phyloP scores from a whole-genome alignment of 2,113 vertebrate genomes.

The Trogon surrucura region DNA sequence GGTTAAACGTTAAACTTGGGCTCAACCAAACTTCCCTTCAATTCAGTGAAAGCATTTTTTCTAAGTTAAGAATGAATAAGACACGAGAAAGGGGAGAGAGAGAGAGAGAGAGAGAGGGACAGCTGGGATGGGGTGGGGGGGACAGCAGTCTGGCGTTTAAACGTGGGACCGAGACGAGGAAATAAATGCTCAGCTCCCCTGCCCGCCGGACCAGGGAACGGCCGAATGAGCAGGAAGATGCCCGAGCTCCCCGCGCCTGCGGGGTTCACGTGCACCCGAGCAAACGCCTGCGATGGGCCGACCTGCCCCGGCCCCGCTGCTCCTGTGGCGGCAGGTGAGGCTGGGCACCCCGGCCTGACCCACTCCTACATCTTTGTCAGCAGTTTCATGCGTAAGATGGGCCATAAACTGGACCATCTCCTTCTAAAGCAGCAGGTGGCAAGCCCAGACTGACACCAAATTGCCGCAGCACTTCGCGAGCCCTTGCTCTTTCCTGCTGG shows the following conservation, averaged over 20 bases:
- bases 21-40: not conserved
- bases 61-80: not conserved
- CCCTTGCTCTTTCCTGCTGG: not conserved
- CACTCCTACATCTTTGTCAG: not conserved
- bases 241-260: not conserved
- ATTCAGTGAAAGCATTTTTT: not conserved
- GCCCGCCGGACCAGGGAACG: not conserved
- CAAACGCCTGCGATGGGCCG: not conserved
- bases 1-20: not conserved
- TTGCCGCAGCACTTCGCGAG: fast-evolving
- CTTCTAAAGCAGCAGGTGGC: not conserved
- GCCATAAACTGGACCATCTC: not conserved
- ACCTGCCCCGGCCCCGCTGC: not conserved
- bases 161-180: not conserved
- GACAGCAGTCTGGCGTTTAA: not conserved
- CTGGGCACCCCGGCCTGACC: fast-evolving
- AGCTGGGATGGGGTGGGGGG: not conserved
- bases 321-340: not conserved
- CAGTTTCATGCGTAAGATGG: fast-evolving
- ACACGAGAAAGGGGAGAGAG: not conserved
- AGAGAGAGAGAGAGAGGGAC: not conserved
- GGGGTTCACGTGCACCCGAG: not conserved
- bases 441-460: not conserved
- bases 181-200: not conserved
- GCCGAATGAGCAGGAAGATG: not conserved